These are phyloP conservation scores for Bufo gargarizans DNA, from an alignment of 2,113 vertebrate genomes.

Conservation along the genomic window DNA sequence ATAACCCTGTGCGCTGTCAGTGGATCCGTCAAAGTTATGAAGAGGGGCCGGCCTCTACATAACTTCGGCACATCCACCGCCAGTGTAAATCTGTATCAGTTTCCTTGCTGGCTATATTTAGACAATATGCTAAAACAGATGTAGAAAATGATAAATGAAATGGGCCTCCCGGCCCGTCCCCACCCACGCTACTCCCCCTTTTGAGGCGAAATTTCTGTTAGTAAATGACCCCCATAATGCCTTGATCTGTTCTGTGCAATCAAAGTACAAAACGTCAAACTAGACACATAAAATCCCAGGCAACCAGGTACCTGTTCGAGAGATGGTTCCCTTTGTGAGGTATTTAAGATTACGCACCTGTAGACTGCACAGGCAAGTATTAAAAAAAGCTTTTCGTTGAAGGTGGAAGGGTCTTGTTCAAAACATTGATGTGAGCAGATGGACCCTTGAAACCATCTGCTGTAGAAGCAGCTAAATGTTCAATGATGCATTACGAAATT, in stretches of 20 bases:
- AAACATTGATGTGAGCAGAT: conserved; percentile 91
- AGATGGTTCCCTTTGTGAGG: conserved; percentile 4
- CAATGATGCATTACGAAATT: conserved; percentile 92
- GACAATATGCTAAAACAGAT: no score
- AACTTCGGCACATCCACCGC: no score
- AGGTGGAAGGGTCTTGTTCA: conserved; percentile 92
- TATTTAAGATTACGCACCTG: conserved; percentile 66
- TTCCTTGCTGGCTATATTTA: no score
- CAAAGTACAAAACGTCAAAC: not conserved
- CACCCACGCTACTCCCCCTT: no score
- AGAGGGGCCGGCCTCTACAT: no score
- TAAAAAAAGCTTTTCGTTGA: conserved; percentile 80
- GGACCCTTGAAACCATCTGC: conserved; percentile 93
- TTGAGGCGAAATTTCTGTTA: no score
- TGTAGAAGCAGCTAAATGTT: conserved; percentile 86
- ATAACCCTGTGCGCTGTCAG: no score
- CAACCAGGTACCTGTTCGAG: not conserved
- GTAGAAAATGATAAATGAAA: no score
- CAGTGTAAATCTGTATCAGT: no score
- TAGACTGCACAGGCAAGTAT: conserved; percentile 77
- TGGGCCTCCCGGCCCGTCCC: no score
- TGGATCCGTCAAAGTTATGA: no score
- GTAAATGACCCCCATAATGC: no score
- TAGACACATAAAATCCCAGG: not conserved
- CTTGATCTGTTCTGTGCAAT: not conserved